Evolutionary conservation across 2,888 invertebrate genomes (phyloP).

Genomic region (Uropetala carovei): DNA sequence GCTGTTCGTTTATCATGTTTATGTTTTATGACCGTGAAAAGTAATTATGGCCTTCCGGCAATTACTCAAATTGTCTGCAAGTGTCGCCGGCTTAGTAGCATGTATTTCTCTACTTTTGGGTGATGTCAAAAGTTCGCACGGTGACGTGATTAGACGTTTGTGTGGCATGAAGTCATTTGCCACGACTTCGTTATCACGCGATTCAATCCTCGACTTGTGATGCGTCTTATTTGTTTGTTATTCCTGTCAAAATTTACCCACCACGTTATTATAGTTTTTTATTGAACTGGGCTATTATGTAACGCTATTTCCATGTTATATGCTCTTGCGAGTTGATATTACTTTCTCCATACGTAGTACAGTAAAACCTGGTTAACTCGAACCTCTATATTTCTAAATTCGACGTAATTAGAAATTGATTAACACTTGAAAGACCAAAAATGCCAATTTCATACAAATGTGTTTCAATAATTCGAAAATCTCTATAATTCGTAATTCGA

Average conservation of each 20-base stretch:
- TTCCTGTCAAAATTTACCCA: slow-evolving; percentile 13
- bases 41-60: slow-evolving; percentile 40
- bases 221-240: slow-evolving; percentile 28
- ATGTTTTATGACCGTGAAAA: slow-evolving; percentile 44
- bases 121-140: slow-evolving; percentile 47
- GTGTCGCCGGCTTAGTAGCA: slow-evolving; percentile 36
- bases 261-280: neutral
- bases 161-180: neutral
- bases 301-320: neutral
- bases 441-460: too few relatives aligned
- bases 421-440: too few relatives aligned
- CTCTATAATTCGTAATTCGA: too few relatives aligned
- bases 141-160: neutral
- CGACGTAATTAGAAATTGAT: too few relatives aligned
- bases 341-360: too few relatives aligned
- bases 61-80: slow-evolving; percentile 51
- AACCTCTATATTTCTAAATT: too few relatives aligned
- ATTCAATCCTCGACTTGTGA: neutral
- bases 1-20: slow-evolving; percentile 48
- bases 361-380: too few relatives aligned
- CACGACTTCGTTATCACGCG: neutral
- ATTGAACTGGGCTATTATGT: neutral
- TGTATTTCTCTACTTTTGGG: neutral
- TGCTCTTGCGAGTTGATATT: neutral
- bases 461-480: too few relatives aligned